These are phyloP conservation scores for Squalus acanthias DNA, from an alignment of 2,797 vertebrate genomes.

Conservation along the genomic window DNA sequence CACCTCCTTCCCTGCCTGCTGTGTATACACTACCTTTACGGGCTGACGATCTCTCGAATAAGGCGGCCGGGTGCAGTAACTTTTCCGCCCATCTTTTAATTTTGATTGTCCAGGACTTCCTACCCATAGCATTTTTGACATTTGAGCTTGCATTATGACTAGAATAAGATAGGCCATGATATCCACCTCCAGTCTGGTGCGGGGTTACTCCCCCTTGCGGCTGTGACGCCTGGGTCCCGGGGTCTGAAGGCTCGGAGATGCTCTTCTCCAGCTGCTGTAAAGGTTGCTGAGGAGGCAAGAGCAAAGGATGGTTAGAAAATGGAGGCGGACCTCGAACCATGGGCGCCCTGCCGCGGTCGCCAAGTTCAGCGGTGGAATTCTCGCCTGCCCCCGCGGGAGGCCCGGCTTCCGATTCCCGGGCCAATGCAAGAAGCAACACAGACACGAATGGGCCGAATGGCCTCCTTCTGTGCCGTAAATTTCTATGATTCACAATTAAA, in stretches of 20 bases:
- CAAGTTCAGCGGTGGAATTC: no score
- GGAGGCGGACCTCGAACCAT: constrained; percentile 61
- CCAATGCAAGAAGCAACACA: no score
- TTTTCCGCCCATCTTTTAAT: constrained; percentile 95
- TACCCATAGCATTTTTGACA: constrained; percentile 96
- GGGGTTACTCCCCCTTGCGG: constrained; percentile 59
- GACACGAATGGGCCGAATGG: neutral
- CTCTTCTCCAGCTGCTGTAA: neutral
- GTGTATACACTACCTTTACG: constrained; percentile 79
- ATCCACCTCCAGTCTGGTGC: constrained; percentile 91
- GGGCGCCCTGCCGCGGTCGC: no score
- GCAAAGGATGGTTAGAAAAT: constrained; percentile 63
- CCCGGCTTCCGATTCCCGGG: no score
- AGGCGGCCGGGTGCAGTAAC: constrained; percentile 90
- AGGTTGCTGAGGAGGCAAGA: constrained; percentile 38
- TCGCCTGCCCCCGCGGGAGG: no score
- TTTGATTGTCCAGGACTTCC: constrained; percentile 94
- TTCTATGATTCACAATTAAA: constrained; percentile 44
- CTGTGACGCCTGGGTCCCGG: constrained; percentile 50
- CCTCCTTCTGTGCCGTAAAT: no score
- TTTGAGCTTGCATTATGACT: constrained; percentile 68
- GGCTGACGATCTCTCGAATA: constrained; percentile 92
- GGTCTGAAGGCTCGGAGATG: neutral
- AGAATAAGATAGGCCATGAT: constrained; percentile 98
- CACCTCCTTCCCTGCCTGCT: neutral